These are phyloP conservation scores for Diuraphis noxia DNA, from an alignment of 1,140 invertebrate genomes.

Conservation along the genomic window DNA sequence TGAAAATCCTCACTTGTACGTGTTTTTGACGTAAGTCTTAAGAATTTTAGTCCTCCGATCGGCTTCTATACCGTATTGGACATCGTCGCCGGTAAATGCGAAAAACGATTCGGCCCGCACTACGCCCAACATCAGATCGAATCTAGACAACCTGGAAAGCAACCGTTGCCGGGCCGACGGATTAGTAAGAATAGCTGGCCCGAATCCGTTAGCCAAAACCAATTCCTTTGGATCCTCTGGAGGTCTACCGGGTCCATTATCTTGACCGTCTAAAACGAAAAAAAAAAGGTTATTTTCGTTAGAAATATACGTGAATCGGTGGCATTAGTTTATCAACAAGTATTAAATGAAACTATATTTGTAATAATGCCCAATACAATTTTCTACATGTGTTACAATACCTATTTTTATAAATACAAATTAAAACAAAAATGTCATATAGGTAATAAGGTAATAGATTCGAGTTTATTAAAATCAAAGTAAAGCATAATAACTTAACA, in stretches of 20 bases:
- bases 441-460: no score
- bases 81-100: slow-evolving; percentile 85
- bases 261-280: slow-evolving; percentile 15
- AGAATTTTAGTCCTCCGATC: slow-evolving; percentile 85
- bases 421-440: not conserved
- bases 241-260: slow-evolving; percentile 42
- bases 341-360: not conserved
- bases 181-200: slow-evolving; percentile 22
- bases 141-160: slow-evolving; percentile 74
- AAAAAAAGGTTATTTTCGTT: not conserved
- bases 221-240: slow-evolving; percentile 36
- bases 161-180: slow-evolving; percentile 64
- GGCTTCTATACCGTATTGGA: slow-evolving; percentile 88
- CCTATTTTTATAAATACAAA: not conserved
- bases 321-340: not conserved
- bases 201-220: slow-evolving; percentile 39
- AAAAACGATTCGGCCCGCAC: slow-evolving; percentile 84
- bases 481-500: no score
- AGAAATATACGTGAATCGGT: not conserved
- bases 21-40: slow-evolving; percentile 89
- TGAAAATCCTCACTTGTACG: slow-evolving; percentile 71
- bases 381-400: not conserved
- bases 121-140: slow-evolving; percentile 92
- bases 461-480: no score
- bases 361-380: not conserved